phyloP scores from a whole-genome alignment of 2,113 vertebrate genomes.

The Ageneiosus marmoratus region DNA sequence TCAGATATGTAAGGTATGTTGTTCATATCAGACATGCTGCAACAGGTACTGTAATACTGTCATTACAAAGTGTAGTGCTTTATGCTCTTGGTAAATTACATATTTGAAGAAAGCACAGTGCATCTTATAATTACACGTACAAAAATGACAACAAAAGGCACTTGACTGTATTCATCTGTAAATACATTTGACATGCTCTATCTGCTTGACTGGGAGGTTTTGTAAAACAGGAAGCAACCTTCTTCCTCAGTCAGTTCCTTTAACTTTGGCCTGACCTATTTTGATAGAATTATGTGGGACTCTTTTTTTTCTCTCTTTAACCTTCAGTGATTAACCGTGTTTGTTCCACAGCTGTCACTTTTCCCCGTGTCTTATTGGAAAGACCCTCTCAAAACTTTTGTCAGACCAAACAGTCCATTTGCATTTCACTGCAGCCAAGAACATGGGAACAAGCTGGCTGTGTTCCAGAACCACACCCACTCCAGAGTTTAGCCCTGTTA shows the following conservation, averaged over 20 bases:
- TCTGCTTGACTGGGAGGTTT: not conserved
- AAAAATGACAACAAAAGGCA: not conserved
- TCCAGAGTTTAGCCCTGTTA: constrained; percentile 7
- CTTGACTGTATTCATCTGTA: not conserved
- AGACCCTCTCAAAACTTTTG: constrained; percentile 10
- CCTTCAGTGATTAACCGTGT: not conserved
- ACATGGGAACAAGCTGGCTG: constrained; percentile 26
- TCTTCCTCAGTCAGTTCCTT: not conserved
- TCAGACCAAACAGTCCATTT: constrained; percentile 8
- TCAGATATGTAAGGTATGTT: too few relatives aligned
- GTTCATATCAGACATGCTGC: too few relatives aligned
- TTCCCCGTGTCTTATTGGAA: constrained; percentile 1
- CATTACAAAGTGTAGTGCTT: not conserved
- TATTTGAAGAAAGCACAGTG: not conserved
- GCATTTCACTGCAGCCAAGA: constrained; percentile 24
- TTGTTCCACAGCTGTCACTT: not conserved
- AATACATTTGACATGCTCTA: not conserved
- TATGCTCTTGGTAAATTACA: not conserved
- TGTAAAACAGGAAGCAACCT: not conserved
- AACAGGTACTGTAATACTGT: not conserved
- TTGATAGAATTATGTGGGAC: not conserved
- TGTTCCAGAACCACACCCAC: constrained; percentile 11
- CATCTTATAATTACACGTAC: not conserved
- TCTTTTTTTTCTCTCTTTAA: not conserved
- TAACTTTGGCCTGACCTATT: not conserved